Conservation (phyloP, 2,797 vertebrate genomes). For the Poeciliopsis presidionis region DNA sequence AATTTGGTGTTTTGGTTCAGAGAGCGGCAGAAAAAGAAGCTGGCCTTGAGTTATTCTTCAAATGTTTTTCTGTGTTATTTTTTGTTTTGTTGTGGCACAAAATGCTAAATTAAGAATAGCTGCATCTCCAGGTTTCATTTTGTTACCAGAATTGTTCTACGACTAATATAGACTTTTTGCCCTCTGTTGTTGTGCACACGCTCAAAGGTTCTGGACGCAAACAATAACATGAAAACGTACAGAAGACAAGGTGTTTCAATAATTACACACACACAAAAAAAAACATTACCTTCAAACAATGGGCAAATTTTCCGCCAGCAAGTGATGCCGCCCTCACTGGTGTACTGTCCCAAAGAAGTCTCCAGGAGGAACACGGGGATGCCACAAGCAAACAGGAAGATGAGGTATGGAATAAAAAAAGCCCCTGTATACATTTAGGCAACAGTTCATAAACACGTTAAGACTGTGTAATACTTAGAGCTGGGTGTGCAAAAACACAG, state of each 20-base stretch:
- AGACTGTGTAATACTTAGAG: background rate
- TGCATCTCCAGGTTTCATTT: no score
- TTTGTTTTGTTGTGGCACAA: no score
- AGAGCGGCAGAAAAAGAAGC: no score
- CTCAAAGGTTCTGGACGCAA: no score
- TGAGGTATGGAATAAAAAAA: conserved; percentile 98
- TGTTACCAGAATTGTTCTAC: no score
- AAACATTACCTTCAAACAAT: conserved; percentile 89
- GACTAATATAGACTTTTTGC: no score
- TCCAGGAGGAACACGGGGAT: conserved; percentile 95
- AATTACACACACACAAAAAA: background rate
- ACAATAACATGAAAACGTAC: no score
- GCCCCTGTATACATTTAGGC: conserved; percentile 82
- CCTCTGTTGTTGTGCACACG: no score
- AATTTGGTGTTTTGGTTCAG: no score
- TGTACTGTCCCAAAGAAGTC: conserved; percentile 93
- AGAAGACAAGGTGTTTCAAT: background rate
- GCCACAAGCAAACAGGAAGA: conserved; percentile 97
- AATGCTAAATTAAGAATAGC: no score
- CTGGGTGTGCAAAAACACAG: background rate
- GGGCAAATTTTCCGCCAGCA: conserved; percentile 95
- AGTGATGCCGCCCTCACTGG: conserved; percentile 93
- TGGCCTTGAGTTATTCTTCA: no score
- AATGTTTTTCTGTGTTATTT: no score
- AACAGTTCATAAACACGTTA: conserved; percentile 2